Evolutionary conservation across 2,113 vertebrate species (phyloP).

Genomic region (Ptilonorhynchus violaceus): DNA sequence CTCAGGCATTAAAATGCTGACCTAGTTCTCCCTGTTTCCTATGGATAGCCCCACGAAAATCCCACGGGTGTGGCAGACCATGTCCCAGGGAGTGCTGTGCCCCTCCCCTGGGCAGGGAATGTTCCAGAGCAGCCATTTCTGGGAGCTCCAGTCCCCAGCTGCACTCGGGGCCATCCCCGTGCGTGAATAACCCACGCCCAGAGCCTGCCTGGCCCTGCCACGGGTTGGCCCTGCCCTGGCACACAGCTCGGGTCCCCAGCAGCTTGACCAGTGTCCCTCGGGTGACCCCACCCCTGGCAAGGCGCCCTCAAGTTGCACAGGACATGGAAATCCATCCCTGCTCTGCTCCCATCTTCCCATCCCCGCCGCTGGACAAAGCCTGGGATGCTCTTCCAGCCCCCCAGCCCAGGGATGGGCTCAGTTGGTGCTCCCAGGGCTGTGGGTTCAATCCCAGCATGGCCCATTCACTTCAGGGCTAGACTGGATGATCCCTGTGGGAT

Average conservation of each 20-base stretch:
- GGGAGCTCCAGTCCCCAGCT: not conserved
- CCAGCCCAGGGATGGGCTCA: not conserved
- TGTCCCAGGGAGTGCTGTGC: not conserved
- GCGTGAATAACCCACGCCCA: not conserved
- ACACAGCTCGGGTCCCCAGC: not conserved
- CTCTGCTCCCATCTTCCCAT: not conserved
- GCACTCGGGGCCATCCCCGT: not conserved
- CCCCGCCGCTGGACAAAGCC: not conserved
- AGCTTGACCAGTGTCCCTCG: not conserved
- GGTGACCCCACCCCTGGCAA: not conserved
- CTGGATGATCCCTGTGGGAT: not conserved
- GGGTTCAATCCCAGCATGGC: not conserved
- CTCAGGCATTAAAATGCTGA: not conserved
- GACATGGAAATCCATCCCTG: not conserved
- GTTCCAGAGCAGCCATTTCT: not conserved
- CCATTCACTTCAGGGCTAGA: not conserved
- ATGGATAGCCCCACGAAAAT: not conserved
- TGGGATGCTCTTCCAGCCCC: not conserved
- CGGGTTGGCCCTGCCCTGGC: not conserved
- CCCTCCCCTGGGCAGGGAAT: no score
- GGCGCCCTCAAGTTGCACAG: accelerated
- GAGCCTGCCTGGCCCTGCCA: no score
- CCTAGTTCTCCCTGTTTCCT: not conserved
- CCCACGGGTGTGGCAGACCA: not conserved
- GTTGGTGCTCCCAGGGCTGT: not conserved